Conservation (phyloP, 2,797 vertebrate species). For the Myotis daubentonii region DNA sequence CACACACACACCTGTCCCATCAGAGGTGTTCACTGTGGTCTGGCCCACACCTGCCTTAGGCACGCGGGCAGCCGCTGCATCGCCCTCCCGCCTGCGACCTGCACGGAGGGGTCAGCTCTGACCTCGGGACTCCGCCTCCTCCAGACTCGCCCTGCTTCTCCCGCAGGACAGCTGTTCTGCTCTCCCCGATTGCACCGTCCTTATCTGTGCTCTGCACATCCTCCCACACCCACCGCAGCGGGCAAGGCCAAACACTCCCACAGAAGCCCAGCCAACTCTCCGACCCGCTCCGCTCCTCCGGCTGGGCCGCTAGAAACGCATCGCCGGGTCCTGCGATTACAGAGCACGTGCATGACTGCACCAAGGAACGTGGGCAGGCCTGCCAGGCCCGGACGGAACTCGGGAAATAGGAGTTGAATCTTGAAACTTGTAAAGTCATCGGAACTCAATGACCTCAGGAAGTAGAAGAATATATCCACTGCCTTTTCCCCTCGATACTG, state of each 20-base stretch:
- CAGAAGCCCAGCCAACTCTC: not conserved
- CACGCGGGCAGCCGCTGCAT: not conserved
- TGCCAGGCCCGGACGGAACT: not conserved
- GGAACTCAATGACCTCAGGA: conserved; percentile 23
- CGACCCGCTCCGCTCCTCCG: not conserved
- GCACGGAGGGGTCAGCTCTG: not conserved
- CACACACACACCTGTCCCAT: not conserved
- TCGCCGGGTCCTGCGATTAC: not conserved
- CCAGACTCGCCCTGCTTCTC: not conserved
- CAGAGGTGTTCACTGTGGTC: not conserved
- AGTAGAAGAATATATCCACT: not conserved
- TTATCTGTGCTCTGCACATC: conserved; percentile 24
- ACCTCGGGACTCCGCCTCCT: not conserved
- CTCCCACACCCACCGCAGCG: not conserved
- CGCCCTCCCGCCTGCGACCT: not conserved
- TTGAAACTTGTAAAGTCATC: conserved; percentile 4
- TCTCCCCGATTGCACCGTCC: not conserved
- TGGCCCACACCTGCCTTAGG: not conserved
- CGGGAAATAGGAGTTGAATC: not conserved
- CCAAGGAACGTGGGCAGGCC: not conserved
- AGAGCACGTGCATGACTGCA: not conserved
- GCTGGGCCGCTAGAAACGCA: not conserved
- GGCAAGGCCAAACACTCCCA: not conserved
- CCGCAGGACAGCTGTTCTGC: not conserved
- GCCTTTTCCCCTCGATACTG: not conserved